A percentile compares a stretch with the other conserved stretches of the same genome.
phyloP scores from a whole-genome alignment of 2,888 invertebrate species.

The Alentia gelatinosa region DNA sequence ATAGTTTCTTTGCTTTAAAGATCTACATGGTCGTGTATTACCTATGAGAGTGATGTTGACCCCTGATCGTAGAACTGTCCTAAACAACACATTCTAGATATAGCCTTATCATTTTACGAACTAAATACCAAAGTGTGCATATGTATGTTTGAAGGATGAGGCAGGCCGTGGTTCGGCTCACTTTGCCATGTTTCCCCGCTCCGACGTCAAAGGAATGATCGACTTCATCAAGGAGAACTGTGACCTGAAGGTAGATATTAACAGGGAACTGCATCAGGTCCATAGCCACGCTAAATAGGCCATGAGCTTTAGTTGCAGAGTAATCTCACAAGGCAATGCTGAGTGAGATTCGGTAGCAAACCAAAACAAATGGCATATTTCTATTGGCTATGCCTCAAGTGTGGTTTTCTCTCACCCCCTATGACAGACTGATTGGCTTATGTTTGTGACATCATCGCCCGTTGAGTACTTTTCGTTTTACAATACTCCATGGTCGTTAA shows the following conservation, averaged over 20 bases:
- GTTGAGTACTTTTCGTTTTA: too few species aligned
- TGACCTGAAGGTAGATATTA: neutral
- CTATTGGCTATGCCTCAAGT: too few species aligned
- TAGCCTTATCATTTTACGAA: neutral
- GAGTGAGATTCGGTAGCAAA: too few species aligned
- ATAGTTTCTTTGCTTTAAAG: neutral
- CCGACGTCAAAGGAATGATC: neutral
- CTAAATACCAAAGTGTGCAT: neutral
- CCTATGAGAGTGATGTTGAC: neutral
- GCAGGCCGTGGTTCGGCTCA: neutral
- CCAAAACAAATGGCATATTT: too few species aligned
- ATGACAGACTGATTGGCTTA: too few species aligned
- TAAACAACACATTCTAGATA: neutral
- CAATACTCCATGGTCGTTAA: too few species aligned
- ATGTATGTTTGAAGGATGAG: neutral
- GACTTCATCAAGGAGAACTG: neutral
- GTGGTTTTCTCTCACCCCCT: too few species aligned
- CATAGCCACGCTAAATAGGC: too few species aligned
- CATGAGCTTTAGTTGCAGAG: too few species aligned
- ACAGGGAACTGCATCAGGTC: too few species aligned
- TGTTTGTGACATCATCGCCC: too few species aligned
- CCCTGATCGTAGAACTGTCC: neutral
- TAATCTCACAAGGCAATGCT: too few species aligned
- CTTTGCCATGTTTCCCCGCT: neutral
- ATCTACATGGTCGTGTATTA: neutral